Evolutionary conservation across 1,140 invertebrate genomes (phyloP), one percentile per base, ranked within the genome.

Genomic region (Asobara japonica): DNA sequence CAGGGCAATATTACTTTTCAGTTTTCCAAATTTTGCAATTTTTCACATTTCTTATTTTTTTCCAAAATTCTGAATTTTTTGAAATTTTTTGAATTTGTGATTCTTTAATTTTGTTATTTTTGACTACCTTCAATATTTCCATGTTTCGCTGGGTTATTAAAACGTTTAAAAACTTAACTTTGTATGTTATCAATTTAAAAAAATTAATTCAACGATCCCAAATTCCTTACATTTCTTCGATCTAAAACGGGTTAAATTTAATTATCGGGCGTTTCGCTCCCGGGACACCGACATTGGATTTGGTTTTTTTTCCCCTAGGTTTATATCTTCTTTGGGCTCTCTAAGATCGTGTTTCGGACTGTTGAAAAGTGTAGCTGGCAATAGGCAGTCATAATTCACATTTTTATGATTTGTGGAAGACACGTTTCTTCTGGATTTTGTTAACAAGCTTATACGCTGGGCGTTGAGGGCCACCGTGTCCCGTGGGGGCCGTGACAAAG

Each of bases 361-460:
- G 64, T 48, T 65, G 16, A 16, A 67, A 3, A 11, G 51, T 10
- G 64, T 66, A 61, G 60, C 51, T 61, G 45, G 65, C 65, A 66
- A 73, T 69, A 65, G 69, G 61, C 56, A 61, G 51, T 29, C 31
- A 73, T 73, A 73, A 64, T 73, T 73, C 65, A 73, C 56, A 18
- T 73, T 73, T 73, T 73, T 73, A 73, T 73, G 72, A 73, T 73
- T 73, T 73, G 72, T 73, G 72, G 72, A 73, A 69, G 69, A 71
- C 60, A 67, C 65, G 64, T 65, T 65, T 41, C 27, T 60, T 56
- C 20, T 64, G 45, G 25, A 64, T 66, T 65, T n/a, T 48, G 69
- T 71, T 71, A 71, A 71, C 69, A 71, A 71, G 69, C 61, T 71
- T 56, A 56, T 56, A 56, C 51, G 51, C 51, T 25, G 7, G 51